phyloP scores from a whole-genome alignment of 35 echinoderm and acorn worm species.

The Ptychodera flava region DNA sequence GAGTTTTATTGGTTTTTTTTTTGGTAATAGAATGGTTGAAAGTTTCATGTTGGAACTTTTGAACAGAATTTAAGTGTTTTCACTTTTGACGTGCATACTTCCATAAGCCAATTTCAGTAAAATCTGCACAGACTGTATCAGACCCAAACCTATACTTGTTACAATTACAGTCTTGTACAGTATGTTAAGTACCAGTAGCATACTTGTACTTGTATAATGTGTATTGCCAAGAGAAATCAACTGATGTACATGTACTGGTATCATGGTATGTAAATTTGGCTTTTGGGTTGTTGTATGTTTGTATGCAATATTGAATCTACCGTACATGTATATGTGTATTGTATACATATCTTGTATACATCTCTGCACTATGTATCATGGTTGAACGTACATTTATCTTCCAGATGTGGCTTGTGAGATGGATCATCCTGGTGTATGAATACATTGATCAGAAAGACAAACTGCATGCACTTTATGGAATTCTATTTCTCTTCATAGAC shows the following conservation, averaged over 20 bases:
- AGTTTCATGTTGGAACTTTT: no score
- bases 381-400: neutral
- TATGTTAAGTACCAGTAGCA: no score
- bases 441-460: constrained; percentile 46
- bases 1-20: no score
- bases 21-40: no score
- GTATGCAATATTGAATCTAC: neutral
- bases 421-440: constrained; percentile 82
- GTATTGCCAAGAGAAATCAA: neutral
- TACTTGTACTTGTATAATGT: no score
- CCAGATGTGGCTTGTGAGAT: constrained; percentile 62
- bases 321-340: neutral
- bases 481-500: constrained; percentile 86
- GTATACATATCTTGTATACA: neutral
- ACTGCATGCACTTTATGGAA: constrained; percentile 84
- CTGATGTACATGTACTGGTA: neutral
- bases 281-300: neutral
- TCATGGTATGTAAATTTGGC: neutral
- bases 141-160: no score
- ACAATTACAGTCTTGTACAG: no score
- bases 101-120: no score
- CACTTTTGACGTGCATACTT: no score
- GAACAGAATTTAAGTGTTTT: no score
- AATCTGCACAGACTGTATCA: no score
- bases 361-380: neutral